Base-by-base conservation (phyloP, 2,113 vertebrate species). In the Bos javanicus region DNA sequence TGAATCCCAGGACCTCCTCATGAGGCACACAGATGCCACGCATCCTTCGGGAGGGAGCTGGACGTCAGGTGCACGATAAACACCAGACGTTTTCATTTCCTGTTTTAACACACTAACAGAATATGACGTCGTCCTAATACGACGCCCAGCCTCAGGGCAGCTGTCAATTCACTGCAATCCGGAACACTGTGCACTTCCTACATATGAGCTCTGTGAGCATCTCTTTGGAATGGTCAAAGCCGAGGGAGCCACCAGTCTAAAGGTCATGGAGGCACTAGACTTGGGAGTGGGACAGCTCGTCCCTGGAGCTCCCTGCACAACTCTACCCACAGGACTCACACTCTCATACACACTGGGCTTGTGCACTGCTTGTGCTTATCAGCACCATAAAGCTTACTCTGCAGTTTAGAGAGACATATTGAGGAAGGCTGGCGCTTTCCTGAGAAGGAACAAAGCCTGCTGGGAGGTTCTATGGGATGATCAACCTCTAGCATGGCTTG, bases 261-360 rank as follows among this genome's bases (percentile, higher is more conserved):
- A 13, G 7, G 39, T 14, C 48, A 21, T 46, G 30, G 33, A 56
- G 28, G 36, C 1, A 0, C 59, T 2, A 12, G 85, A 48, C 60
- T 16, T 6, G 14, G 39, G 0, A 13, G 52, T 0, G 0, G 54
- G 15, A 39, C 7, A 14, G 60, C 59, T 8, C 46, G 23, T 9
- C 76, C 56, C 23, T 7, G 54, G 83, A 57, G n/a, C 48, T 83
- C 16, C 0, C 25, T 14, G 19, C 15, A 33, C 1, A 1, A 21
- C 36, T 30, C 39, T 8, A 16, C 23, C 28, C 93, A 91, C 6
- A 1, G 50, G 57, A n/a, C 60, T 33, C 46, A 9, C 36, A 12
- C 48, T n/a, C 11, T 39, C 21, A 16, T 3, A 11, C 16, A 25
- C 2, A 3, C 56, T 2, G 2, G 21, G 50, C 87, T 13, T 12